Conservation (phyloP, 2,888 invertebrate genomes). For the Spicauda simplicius region DNA sequence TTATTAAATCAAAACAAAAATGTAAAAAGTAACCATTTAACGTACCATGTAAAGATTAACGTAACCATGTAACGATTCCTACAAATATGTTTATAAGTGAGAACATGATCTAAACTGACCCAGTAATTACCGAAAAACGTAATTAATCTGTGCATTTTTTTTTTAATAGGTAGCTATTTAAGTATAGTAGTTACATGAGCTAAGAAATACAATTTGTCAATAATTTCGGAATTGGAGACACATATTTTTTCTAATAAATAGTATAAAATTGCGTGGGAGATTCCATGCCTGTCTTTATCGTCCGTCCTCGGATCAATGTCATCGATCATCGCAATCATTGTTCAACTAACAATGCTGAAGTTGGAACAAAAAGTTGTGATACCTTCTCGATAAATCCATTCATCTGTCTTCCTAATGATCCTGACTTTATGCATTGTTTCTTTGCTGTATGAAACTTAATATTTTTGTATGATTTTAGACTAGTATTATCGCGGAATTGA, state of each 20-base stretch:
- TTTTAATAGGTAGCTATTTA: no score
- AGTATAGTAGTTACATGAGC: no score
- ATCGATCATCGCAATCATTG: conserved; percentile 17
- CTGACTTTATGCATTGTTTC: not conserved
- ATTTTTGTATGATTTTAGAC: not conserved
- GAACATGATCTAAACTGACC: no score
- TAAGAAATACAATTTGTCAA: not conserved
- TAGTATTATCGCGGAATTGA: no score
- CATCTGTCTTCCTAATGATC: not conserved
- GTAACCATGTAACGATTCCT: no score
- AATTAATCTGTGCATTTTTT: no score
- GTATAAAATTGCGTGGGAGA: not conserved
- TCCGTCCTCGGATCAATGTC: conserved; percentile 4
- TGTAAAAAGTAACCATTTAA: no score
- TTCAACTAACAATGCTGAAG: conserved; percentile 10
- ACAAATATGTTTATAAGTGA: no score
- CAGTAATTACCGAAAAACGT: no score
- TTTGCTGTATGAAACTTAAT: not conserved
- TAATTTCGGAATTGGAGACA: not conserved
- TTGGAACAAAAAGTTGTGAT: not conserved
- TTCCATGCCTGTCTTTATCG: not conserved
- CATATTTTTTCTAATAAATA: not conserved
- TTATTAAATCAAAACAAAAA: no score
- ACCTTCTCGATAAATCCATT: not conserved
- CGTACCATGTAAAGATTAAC: no score